These are phyloP conservation scores for Sinella curviseta DNA, from an alignment of 1,140 invertebrate genomes.

Conservation along the genomic window DNA sequence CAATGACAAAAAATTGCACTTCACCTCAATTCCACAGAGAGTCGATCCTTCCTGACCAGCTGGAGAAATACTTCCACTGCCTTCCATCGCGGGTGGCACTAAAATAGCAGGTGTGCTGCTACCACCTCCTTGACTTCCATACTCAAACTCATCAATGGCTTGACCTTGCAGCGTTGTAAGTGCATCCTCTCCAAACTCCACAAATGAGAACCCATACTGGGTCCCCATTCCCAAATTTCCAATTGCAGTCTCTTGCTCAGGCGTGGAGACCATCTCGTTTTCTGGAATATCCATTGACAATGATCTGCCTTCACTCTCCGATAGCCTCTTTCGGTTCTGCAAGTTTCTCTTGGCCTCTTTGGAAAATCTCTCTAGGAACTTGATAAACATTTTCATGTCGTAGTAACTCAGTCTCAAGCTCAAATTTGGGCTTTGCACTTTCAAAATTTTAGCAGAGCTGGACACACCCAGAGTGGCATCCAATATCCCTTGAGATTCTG, in stretches of 20 bases:
- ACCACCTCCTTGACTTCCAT: too few species aligned
- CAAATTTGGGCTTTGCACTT: slow-evolving; percentile 67
- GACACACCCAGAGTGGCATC: slow-evolving; percentile 53
- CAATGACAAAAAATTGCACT: slow-evolving; percentile 67
- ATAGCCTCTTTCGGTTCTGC: neutral
- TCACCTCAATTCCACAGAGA: slow-evolving; percentile 50
- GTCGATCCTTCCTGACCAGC: neutral
- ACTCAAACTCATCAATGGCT: neutral
- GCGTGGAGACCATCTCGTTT: too few species aligned
- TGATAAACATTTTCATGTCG: slow-evolving; percentile 86
- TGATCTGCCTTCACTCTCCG: neutral
- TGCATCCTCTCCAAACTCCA: neutral
- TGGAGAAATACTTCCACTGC: slow-evolving; percentile 1
- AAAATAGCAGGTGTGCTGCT: too few species aligned
- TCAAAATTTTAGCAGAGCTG: slow-evolving; percentile 41
- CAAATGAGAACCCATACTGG: neutral
- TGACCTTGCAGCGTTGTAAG: neutral
- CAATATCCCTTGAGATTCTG: slow-evolving; percentile 54
- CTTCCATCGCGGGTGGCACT: neutral
- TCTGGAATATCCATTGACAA: neutral
- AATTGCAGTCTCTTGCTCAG: too few species aligned
- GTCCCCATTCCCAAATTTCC: too few species aligned
- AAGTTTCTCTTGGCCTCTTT: slow-evolving; percentile 61
- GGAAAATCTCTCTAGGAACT: slow-evolving; percentile 83
- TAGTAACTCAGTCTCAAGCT: slow-evolving; percentile 88